Evolutionary conservation across 2,888 invertebrate genomes (phyloP).

Genomic region (Sinopyrophorus schimmeli): DNA sequence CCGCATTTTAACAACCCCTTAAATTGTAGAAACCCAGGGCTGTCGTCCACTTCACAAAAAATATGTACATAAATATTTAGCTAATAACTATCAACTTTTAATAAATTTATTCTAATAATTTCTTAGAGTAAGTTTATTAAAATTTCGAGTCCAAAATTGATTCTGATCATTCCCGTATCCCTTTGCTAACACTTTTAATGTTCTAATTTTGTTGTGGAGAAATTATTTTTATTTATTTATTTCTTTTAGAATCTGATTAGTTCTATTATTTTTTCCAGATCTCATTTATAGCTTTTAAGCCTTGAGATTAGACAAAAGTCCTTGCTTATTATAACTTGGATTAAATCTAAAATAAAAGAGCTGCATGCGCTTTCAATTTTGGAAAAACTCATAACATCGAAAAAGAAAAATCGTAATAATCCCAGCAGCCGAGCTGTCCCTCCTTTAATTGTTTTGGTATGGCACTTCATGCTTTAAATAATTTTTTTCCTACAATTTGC

Average conservation of each 20-base stretch:
- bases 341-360: too few species aligned
- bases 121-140: slow-evolving; percentile 16
- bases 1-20: slow-evolving; percentile 18
- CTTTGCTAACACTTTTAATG: slow-evolving; percentile 4
- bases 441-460: slow-evolving; percentile 45
- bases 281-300: too few species aligned
- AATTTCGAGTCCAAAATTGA: slow-evolving; percentile 33
- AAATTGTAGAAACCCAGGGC: slow-evolving; percentile 40
- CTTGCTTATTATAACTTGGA: slow-evolving; percentile 16
- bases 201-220: too few species aligned
- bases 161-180: slow-evolving; percentile 23
- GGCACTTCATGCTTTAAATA: slow-evolving; percentile 55
- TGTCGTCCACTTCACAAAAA: slow-evolving; percentile 31
- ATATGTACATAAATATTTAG: slow-evolving; percentile 30
- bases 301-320: too few species aligned
- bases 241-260: too few species aligned
- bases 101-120: slow-evolving; percentile 17
- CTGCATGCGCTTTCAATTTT: slow-evolving; percentile 25
- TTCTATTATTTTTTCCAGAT: too few species aligned
- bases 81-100: slow-evolving; percentile 19
- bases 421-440: slow-evolving; percentile 32
- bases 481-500: slow-evolving; percentile 14
- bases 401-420: too few species aligned
- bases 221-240: too few species aligned
- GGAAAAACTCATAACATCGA: too few species aligned